Evolutionary conservation across 2,888 invertebrate species (phyloP).

Genomic region (Glyphotaelius pellucidus): DNA sequence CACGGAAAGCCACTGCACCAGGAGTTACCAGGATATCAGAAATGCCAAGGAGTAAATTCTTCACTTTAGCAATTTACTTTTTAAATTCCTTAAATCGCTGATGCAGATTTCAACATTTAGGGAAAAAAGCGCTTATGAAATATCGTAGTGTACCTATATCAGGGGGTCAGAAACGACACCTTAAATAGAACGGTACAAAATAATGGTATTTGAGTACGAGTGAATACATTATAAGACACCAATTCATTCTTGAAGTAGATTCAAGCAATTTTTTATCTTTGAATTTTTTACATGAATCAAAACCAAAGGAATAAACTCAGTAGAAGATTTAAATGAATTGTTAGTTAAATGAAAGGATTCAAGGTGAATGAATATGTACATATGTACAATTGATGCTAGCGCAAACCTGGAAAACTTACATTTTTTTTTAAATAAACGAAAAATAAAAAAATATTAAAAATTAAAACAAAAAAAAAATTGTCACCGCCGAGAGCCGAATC

Average conservation of each 20-base stretch:
- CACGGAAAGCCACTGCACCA: slow-evolving; percentile 18
- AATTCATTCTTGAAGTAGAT: background rate
- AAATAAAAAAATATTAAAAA: too few relatives aligned
- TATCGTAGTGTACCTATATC: background rate
- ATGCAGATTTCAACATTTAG: background rate
- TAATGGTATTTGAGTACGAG: background rate
- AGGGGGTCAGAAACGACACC: background rate
- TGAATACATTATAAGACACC: background rate
- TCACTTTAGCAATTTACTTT: background rate
- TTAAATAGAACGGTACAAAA: background rate
- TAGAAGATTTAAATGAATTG: background rate
- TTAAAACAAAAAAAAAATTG: too few relatives aligned
- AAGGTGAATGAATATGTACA: background rate
- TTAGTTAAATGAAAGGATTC: background rate
- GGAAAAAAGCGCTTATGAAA: background rate
- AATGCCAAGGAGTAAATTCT: background rate
- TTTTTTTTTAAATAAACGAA: too few relatives aligned
- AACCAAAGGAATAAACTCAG: background rate
- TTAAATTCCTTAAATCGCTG: background rate
- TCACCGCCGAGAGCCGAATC: too few relatives aligned
- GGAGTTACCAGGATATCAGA: background rate
- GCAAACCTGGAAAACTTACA: too few relatives aligned
- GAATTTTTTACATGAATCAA: background rate
- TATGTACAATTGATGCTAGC: background rate
- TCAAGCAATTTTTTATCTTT: background rate